phyloP scores from a whole-genome alignment of 2,797 vertebrate species.

The Erpetoichthys calabaricus region DNA sequence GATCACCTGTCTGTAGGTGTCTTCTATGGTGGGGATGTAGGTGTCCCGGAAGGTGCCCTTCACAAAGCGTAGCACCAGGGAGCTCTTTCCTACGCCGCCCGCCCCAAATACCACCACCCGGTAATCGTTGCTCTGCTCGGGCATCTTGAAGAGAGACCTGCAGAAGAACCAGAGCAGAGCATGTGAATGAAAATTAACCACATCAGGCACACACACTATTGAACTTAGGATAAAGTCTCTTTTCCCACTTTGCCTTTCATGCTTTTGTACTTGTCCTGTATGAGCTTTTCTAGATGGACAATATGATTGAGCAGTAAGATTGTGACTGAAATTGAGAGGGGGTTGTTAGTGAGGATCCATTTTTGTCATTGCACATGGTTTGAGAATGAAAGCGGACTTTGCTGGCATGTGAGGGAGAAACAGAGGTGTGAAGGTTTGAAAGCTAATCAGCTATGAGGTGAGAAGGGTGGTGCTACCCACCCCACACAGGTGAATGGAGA shows the following conservation, averaged over 20 bases:
- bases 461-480: too few species aligned
- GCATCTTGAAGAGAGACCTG: constrained; percentile 58
- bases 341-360: too few species aligned
- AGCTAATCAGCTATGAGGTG: too few species aligned
- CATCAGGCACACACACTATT: constrained; percentile 14
- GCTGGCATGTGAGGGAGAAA: not conserved
- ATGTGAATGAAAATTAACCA: constrained; percentile 7
- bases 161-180: constrained; percentile 1
- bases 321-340: too few species aligned
- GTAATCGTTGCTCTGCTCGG: constrained; percentile 92
- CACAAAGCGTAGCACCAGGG: constrained; percentile 85
- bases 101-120: constrained; percentile 92
- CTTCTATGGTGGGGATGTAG: constrained; percentile 93
- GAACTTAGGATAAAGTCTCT: constrained; percentile 13
- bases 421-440: not conserved
- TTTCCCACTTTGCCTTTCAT: too few species aligned
- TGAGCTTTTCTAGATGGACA: too few species aligned
- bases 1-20: constrained; percentile 94
- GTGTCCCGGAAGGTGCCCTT: constrained; percentile 92
- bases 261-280: too few species aligned
- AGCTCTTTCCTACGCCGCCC: constrained; percentile 89
- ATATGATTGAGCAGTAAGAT: too few species aligned
- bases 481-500: too few species aligned
- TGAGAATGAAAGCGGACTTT: not conserved
- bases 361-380: too few species aligned